Evolutionary conservation across 1,140 invertebrate species (phyloP).

Genomic region (Bombus superbus): DNA sequence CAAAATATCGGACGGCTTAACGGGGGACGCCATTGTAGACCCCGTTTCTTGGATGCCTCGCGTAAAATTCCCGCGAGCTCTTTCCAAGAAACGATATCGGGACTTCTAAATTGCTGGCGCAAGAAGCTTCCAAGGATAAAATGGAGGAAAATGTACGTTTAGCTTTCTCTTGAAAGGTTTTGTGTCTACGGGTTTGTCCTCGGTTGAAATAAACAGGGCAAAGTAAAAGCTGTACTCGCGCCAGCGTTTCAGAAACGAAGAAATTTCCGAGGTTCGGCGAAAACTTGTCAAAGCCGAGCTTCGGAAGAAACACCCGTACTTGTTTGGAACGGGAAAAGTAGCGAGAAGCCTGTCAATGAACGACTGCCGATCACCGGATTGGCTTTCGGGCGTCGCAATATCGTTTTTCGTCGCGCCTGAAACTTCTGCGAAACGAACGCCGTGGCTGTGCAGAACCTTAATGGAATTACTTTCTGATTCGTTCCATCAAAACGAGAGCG

Average conservation of each 20-base stretch:
- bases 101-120: background rate
- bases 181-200: background rate
- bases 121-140: background rate
- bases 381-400: background rate
- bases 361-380: background rate
- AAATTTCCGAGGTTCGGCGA: background rate
- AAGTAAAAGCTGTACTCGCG: background rate
- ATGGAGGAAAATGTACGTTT: background rate
- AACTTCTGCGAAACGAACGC: background rate
- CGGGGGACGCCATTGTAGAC: too few species aligned
- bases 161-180: background rate
- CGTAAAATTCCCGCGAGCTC: background rate
- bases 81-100: too few species aligned
- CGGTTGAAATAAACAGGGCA: background rate
- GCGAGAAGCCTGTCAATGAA: background rate
- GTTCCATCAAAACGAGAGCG: background rate
- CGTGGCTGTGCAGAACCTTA: background rate
- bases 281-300: conserved; percentile 27
- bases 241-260: background rate
- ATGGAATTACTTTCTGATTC: too few species aligned
- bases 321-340: background rate
- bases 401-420: background rate
- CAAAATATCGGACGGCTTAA: background rate
- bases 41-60: background rate
- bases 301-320: background rate